Evolutionary conservation across 2,113 vertebrate genomes (phyloP), one percentile per base, ranked within the genome.

Genomic region (Canis aureus): DNA sequence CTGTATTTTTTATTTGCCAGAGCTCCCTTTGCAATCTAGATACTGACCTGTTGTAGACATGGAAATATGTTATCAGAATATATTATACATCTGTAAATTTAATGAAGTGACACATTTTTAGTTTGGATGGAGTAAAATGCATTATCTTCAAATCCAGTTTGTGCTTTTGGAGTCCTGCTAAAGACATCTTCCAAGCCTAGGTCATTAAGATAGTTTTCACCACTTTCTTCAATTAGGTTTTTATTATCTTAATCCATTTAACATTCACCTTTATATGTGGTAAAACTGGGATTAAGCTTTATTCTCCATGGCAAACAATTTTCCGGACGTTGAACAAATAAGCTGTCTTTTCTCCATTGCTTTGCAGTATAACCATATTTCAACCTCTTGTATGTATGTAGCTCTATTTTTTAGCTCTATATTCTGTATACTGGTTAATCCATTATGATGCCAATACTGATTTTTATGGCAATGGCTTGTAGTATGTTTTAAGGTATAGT

Each of bases 71-170:
- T 80, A 35, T 71, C n/a, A 71, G 22, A 71, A 17, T 19, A 7
- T 69, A 57, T 43, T 8, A 76, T 78, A 86, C 55, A 86, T 66
- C 73, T 53, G 3, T 73, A 89, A 86, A 83, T 35, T 95, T 88
- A 87, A 57, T 80, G 57, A 89, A 92, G 25, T 38, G 89, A 89
- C 15, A 71, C 22, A 11, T 35, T 66, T 86, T 81, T 84, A 97
- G 86, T 51, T 91, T 49, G 11, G 10, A 20, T 62, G 2, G 49
- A 73, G 22, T 60, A 86, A 95, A 74, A 79, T 93, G 2, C 27
- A 64, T 71, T 11, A 66, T 89, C 91, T 89, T 49, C 62, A 92
- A 82, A 82, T 90, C 27, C 59, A 9, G 3, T 71, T 83, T 95
- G 59, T 86, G 19, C 35, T 49, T 64, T 87, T n/a, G 11, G 22